phyloP scores from a whole-genome alignment of 2,113 vertebrate genomes.

The Centropus unirufus region DNA sequence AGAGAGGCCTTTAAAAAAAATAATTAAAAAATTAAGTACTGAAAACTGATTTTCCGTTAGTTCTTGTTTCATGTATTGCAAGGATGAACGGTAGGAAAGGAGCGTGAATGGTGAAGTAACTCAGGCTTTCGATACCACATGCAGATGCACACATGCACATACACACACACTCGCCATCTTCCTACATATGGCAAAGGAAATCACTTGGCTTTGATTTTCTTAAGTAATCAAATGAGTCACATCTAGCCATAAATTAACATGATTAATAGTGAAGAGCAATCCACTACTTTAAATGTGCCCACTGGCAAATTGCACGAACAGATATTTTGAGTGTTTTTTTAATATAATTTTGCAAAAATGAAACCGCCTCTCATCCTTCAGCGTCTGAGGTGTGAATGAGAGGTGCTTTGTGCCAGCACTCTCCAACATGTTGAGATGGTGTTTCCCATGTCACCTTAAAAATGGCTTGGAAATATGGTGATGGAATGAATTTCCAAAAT shows the following conservation, averaged over 20 bases:
- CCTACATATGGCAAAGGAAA: neutral
- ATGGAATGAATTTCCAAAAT: constrained; percentile 13
- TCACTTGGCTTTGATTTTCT: constrained; percentile 35
- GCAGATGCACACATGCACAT: neutral
- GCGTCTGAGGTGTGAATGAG: neutral
- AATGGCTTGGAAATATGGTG: neutral
- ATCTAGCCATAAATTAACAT: constrained; percentile 57
- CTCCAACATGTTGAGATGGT: neutral
- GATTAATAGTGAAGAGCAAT: constrained; percentile 53
- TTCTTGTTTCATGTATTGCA: neutral
- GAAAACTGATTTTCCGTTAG: constrained; percentile 32
- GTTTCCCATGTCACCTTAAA: constrained; percentile 5
- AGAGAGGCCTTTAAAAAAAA: neutral
- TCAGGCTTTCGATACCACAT: neutral
- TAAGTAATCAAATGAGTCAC: constrained; percentile 48
- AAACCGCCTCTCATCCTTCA: neutral
- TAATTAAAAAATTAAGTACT: neutral
- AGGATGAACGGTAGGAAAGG: constrained; percentile 24
- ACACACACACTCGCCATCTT: neutral
- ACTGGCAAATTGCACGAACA: neutral
- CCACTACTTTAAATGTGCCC: constrained; percentile 48
- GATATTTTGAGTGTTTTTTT: neutral
- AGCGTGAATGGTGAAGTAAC: neutral
- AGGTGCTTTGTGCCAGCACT: neutral
- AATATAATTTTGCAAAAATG: neutral